Percentiles rank a stretch among this genome's conserved stretches.
phyloP scores from a whole-genome alignment of 2,888 invertebrate species.

The Dynastes grantii region DNA sequence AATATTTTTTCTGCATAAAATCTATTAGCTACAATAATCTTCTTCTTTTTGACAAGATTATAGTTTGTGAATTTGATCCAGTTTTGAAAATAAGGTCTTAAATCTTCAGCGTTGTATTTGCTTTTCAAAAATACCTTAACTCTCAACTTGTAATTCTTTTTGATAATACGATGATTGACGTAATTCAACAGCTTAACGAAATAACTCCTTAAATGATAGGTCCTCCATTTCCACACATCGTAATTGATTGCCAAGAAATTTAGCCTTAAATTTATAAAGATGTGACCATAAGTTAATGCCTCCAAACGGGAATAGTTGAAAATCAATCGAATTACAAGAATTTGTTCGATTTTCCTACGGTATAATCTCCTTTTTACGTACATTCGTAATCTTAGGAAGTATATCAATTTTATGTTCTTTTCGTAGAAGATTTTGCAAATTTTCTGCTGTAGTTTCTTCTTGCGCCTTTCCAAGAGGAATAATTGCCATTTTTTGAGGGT shows the following conservation, averaged over 20 bases:
- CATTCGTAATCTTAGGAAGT: slow-evolving; percentile 50
- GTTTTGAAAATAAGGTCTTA: slow-evolving; percentile 56
- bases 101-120: slow-evolving; percentile 57
- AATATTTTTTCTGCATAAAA: slow-evolving; percentile 55
- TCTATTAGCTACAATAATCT: slow-evolving; percentile 51
- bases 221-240: slow-evolving; percentile 28
- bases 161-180: slow-evolving; percentile 51
- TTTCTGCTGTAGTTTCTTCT: slow-evolving; percentile 55
- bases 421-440: slow-evolving; percentile 58
- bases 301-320: slow-evolving; percentile 27
- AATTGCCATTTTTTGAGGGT: slow-evolving; percentile 58
- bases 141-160: slow-evolving; percentile 53
- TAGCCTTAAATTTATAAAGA: slow-evolving; percentile 7
- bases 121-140: slow-evolving; percentile 59
- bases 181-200: slow-evolving; percentile 59
- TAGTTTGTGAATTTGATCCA: slow-evolving; percentile 58
- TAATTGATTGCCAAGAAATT: slow-evolving; percentile 9
- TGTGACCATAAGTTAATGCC: not conserved
- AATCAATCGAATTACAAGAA: slow-evolving; percentile 26
- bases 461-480: slow-evolving; percentile 54
- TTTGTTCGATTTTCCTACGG: slow-evolving; percentile 29
- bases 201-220: slow-evolving; percentile 34
- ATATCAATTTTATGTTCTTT: slow-evolving; percentile 55
- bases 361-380: slow-evolving; percentile 33
- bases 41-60: slow-evolving; percentile 47